Evolutionary conservation across 2,888 invertebrate genomes (phyloP), one percentile per base, ranked within the genome.

Genomic region (Hesperia comma): DNA sequence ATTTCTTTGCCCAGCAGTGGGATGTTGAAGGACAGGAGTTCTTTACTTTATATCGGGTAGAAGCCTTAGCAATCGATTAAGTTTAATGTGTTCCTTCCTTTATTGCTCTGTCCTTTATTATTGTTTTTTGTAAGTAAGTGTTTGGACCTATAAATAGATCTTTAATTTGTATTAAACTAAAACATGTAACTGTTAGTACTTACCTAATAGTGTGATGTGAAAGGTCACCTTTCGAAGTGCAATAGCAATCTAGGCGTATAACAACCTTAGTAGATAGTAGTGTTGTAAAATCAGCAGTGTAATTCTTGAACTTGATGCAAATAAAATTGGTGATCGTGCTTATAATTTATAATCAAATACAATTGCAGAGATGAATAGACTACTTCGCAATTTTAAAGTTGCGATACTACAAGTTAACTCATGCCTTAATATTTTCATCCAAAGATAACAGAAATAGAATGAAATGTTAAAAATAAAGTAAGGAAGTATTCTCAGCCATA

Each of bases 201-300:
- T 19, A 49, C 19, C 49, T 19, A 49, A 49, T 12, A 49, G 19
- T 46, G 15, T 49, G 49, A 49, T 49, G 49, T 49, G 49, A 49
- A 49, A 49, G 49, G 49, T 49, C 49, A 49, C 49, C 49, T 49
- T 49, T 49, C 19, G 10, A 49, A 19, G 49, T 49, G 19, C 49
- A 49, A 49, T 49, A 19, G 19, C 49, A 37, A 49, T 15, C 17
- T 6, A 46, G 1, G 17, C 17, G 8, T 37, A 37, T 19, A 49
- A 49, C 12, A 49, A 19, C 3, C 49, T 49, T 49, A 49, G 49
- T 17, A 46, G 17, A 10, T 46, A 7, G 4, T 6, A 46, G n/a
- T 46, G 17, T 46, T 17, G 46, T 17, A 37, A 37, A 37, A 10
- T 37, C 37, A 8, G 12, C 37, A 37, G 2, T 37, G 8, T 10